A percentile compares a stretch with the other conserved stretches of the same genome.
Conservation (phyloP, 2,113 vertebrate species). For the Natator depressus region DNA sequence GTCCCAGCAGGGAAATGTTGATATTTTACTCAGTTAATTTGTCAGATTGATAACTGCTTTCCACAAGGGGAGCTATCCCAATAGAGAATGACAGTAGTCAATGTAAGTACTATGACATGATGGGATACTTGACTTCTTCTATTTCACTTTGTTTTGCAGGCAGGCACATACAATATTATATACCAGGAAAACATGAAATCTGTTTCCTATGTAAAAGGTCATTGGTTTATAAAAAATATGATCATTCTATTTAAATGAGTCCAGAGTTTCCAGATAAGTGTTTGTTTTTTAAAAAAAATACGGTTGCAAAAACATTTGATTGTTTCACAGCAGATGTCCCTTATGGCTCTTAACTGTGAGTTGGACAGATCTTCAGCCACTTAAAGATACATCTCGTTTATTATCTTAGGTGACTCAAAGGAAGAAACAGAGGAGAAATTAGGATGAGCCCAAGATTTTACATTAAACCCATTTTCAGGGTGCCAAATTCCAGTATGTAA, state of each 20-base stretch:
- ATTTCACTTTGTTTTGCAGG: not conserved
- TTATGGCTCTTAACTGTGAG: not conserved
- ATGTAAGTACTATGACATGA: not conserved
- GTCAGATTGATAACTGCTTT: slow-evolving; percentile 16
- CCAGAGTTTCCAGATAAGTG: not conserved
- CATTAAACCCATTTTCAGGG: not conserved
- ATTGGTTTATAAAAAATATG: too few species aligned
- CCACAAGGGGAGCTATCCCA: not conserved
- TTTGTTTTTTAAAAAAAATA: not conserved
- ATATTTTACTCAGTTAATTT: not conserved
- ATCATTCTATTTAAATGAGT: not conserved
- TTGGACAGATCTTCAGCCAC: not conserved
- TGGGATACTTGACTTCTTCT: not conserved
- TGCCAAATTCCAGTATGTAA: not conserved
- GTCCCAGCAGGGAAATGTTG: not conserved
- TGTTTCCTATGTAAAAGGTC: not conserved
- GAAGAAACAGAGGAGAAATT: not conserved
- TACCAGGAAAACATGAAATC: not conserved
- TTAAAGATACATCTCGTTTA: not conserved
- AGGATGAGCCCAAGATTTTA: not conserved
- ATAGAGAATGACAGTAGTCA: slow-evolving; percentile 8
- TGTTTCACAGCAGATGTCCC: not conserved
- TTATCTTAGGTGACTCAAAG: not conserved
- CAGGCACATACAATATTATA: not conserved
- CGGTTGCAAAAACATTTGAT: not conserved